A percentile compares a stretch with the other conserved stretches of the same genome.
Evolutionary conservation across 2,113 vertebrate genomes (phyloP).

Genomic region (Melozone crissalis): DNA sequence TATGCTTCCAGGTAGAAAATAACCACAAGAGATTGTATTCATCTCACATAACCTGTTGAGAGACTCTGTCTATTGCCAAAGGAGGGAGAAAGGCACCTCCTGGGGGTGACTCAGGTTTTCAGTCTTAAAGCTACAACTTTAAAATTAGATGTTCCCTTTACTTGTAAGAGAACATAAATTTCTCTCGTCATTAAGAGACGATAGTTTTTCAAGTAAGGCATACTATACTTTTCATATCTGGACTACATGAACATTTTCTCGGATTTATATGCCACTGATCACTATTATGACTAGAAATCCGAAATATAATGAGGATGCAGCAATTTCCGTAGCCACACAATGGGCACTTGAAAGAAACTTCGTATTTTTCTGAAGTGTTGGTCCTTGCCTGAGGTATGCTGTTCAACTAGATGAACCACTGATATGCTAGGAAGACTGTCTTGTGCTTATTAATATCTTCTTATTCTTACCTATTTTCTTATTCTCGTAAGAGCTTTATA

Average conservation of each 20-base stretch:
- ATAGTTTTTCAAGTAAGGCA: neutral
- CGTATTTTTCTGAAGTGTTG: neutral
- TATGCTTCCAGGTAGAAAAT: neutral
- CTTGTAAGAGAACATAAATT: neutral
- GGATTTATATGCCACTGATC: neutral
- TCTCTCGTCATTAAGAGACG: neutral
- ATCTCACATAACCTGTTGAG: neutral
- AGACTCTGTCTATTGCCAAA: neutral
- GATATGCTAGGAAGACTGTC: neutral
- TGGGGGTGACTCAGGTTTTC: neutral
- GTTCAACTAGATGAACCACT: neutral
- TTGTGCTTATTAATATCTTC: neutral
- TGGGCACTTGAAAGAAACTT: neutral
- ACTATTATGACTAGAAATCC: neutral
- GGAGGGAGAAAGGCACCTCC: neutral
- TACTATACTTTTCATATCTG: neutral
- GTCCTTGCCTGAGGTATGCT: neutral
- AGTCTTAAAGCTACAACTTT: neutral
- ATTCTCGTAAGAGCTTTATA: neutral
- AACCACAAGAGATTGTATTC: neutral
- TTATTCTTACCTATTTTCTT: neutral
- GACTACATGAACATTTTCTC: neutral
- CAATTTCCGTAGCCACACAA: neutral
- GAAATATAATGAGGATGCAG: neutral
- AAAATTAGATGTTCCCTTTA: neutral